Conservation (phyloP, 1,140 invertebrate species). For the Battus philenor region DNA sequence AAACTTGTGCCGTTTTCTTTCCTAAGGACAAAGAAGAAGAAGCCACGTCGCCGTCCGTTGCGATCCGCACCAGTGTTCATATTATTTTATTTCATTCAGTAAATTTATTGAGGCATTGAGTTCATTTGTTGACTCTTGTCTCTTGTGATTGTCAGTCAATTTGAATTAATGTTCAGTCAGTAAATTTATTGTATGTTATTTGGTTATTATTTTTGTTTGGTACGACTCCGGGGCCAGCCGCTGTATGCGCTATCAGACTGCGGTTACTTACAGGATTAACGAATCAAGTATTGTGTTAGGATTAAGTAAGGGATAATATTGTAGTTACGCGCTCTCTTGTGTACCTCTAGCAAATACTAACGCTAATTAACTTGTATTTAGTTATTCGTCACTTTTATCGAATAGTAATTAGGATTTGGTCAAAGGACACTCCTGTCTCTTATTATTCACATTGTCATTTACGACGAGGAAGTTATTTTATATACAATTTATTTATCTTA, state of each 20-base stretch:
- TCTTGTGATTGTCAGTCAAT: slow-evolving; percentile 28
- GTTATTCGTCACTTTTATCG: too few species aligned
- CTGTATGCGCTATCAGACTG: slow-evolving; percentile 15
- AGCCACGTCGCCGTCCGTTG: slow-evolving; percentile 12
- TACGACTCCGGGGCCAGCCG: slow-evolving; percentile 17
- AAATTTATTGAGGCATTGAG: slow-evolving; percentile 31
- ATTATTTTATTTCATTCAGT: slow-evolving; percentile 32
- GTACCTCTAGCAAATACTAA: slow-evolving; percentile 5
- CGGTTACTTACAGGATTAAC: slow-evolving; percentile 20
- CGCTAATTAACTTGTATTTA: too few species aligned
- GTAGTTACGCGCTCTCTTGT: slow-evolving; percentile 5
- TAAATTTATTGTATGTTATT: slow-evolving; percentile 32
- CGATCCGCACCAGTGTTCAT: slow-evolving; percentile 21
- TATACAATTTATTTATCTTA: too few species aligned
- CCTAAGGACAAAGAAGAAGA: slow-evolving; percentile 35
- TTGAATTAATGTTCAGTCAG: too few species aligned
- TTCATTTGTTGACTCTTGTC: slow-evolving; percentile 26
- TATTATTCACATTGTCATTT: too few species aligned
- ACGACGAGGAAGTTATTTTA: too few species aligned
- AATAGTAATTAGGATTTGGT: too few species aligned
- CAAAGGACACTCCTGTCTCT: too few species aligned
- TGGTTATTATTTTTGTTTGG: slow-evolving; percentile 21
- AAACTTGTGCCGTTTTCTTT: slow-evolving; percentile 46
- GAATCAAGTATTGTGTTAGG: slow-evolving; percentile 43
- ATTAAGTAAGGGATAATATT: slow-evolving; percentile 22